Percentiles rank a stretch among this genome's conserved stretches.
Evolutionary conservation across 35 echinoderm and acorn worm genomes (phyloP).

Genomic region (Apostichopus californicus): DNA sequence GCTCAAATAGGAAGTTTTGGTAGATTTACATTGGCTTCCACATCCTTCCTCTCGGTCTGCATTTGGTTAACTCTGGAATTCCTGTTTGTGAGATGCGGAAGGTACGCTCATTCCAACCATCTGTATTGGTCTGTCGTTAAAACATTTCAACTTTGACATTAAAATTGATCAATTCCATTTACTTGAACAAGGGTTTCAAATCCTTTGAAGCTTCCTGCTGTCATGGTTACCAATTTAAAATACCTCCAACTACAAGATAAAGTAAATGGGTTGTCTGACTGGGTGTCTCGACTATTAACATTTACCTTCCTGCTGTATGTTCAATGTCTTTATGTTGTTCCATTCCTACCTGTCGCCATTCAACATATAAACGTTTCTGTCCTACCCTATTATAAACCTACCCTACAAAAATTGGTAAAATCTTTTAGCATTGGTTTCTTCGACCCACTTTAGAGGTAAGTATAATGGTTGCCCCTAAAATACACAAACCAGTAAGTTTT

Average conservation of each 20-base stretch:
- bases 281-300: too few relatives aligned
- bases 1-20: conserved; percentile 15
- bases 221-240: background rate
- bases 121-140: background rate
- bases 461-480: too few relatives aligned
- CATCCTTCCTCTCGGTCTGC: conserved; percentile 24
- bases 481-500: too few relatives aligned
- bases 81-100: conserved; percentile 2
- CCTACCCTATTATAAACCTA: too few relatives aligned
- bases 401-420: too few relatives aligned
- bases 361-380: too few relatives aligned
- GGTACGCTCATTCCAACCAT: background rate
- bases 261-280: background rate
- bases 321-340: too few relatives aligned
- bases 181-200: background rate
- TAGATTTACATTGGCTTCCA: conserved; percentile 17
- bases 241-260: background rate
- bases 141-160: background rate
- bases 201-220: background rate
- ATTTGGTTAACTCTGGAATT: conserved; percentile 2
- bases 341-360: too few relatives aligned
- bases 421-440: too few relatives aligned
- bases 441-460: too few relatives aligned
- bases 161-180: background rate
- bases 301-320: too few relatives aligned